Evolutionary conservation across 2,888 invertebrate genomes (phyloP), one percentile per base, ranked within the genome.

Genomic region (Caenorhabditis sp.): DNA sequence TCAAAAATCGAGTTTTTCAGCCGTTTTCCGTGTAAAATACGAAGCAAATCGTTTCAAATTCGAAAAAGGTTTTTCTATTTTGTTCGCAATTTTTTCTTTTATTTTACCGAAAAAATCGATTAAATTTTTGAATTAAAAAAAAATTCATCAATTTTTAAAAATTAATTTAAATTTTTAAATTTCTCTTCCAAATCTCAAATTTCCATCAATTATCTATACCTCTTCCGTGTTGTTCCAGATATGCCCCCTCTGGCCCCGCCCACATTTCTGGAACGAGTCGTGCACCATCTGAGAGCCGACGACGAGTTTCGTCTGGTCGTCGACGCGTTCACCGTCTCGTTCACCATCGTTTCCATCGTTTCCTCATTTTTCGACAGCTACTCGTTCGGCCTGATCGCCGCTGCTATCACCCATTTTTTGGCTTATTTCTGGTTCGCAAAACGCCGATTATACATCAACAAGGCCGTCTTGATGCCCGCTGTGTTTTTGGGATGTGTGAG

Each of bases 401-500:
- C n/a, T n/a, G n/a, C n/a, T n/a, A n/a, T n/a, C n/a, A n/a, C n/a
- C n/a, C n/a, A n/a, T n/a, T 44, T 70, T 32, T 18, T 64, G 1
- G 11, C 18, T 9, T 55, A 40, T 0, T 69, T 58, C 28, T 9
- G 53, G 9, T 28, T 28, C 18, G 35, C 58, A 2, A 62, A n/a
- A 35, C 20, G 50, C 24, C 55, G 72, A 32, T 20, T n/a, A 0
- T 44, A 56, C 37, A 8, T 40, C n/a, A 76, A 76, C 24, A 61
- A 51, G 18, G 4, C 50, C 0, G 61, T 78, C 51, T 53, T 78
- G 47, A 50, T 77, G 47, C 68, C 69, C 13, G 81, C 79, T 4
- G 62, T 71, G 2, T 62, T 84, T 50, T 51, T 86, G 9, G 86
- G 84, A 56, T 79, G 77, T 72, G 86, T 86, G n/a, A 64, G 84